Evolutionary conservation across 1,140 invertebrate species (phyloP), one percentile per base, ranked within the genome.

Genomic region (Venturia canescens): DNA sequence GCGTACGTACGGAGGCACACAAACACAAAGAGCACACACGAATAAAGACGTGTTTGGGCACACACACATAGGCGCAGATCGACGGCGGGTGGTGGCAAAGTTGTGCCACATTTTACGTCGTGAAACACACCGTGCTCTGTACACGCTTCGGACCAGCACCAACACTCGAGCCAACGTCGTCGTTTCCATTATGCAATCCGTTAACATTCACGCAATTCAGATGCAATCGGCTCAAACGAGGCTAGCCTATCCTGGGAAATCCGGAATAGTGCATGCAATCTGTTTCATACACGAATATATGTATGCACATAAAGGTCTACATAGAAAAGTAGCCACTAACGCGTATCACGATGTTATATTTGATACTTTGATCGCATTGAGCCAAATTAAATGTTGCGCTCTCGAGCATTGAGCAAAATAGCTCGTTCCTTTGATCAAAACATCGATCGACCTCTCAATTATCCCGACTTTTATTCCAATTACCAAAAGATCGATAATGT

Each of bases 191-290:
- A 87, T 86, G 86, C 86, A 87, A 87, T 16, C 53, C 69, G 71
- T 81, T 79, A 83, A 79, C 70, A 83, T 83, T 87, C 84, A 87
- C 83, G 86, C 86, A 87, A 87, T 84, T 86, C 83, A 78, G 83
- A 84, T 84, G 81, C 27, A 80, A 87, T 87, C 85, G 63, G 76
- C 78, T 57, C 38, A 53, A 74, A 70, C 78, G 60, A 69, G 82
- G 76, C 57, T 79, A 74, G 71, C 48, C 84, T 82, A 86, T 83
- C 85, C 82, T 86, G 86, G 81, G 85, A 87, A 87, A 86, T 85
- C 82, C 83, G 82, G 81, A 86, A 84, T 83, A 83, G 83, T 72
- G 82, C 70, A 74, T 80, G 83, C 86, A 79, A 83, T 85, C 75
- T 34, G 78, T 82, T 57, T 9, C 53, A 74, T 57, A 31, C 38